Conservation (phyloP, 2,888 invertebrate genomes). For the Hypomecis atomaria region DNA sequence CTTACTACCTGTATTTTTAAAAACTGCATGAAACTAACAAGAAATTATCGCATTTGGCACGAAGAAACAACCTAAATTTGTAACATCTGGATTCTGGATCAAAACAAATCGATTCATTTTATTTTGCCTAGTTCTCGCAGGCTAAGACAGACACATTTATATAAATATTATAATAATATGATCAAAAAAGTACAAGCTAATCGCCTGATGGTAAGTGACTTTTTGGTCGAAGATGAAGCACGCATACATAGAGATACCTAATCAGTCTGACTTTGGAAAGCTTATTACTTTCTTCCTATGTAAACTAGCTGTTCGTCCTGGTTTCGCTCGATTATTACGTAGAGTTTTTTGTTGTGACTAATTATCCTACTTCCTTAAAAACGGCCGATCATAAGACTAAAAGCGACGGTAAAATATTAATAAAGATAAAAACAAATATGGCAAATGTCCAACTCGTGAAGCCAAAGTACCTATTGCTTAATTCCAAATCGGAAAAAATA, state of each 20-base stretch:
- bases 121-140: slow-evolving; percentile 17
- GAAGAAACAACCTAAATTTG: background rate
- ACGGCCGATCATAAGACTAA: slow-evolving; percentile 15
- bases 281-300: no score
- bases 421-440: slow-evolving; percentile 32
- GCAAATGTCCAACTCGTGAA: slow-evolving; percentile 23
- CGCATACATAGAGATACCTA: no score
- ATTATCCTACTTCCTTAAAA: slow-evolving; percentile 15
- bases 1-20: no score
- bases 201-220: no score
- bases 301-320: no score
- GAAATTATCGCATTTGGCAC: background rate
- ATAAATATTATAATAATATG: no score
- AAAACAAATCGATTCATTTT: slow-evolving; percentile 16
- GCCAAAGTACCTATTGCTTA: background rate
- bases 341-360: background rate
- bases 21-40: background rate
- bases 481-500: no score
- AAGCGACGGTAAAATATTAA: slow-evolving; percentile 14
- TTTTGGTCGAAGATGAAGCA: no score
- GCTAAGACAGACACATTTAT: no score
- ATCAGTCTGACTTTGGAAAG: no score
- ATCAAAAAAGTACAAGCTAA: no score
- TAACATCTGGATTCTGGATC: slow-evolving; percentile 11
- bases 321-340: no score